Conservation (phyloP, 2,888 invertebrate genomes). For the Opisthograptis luteolata region DNA sequence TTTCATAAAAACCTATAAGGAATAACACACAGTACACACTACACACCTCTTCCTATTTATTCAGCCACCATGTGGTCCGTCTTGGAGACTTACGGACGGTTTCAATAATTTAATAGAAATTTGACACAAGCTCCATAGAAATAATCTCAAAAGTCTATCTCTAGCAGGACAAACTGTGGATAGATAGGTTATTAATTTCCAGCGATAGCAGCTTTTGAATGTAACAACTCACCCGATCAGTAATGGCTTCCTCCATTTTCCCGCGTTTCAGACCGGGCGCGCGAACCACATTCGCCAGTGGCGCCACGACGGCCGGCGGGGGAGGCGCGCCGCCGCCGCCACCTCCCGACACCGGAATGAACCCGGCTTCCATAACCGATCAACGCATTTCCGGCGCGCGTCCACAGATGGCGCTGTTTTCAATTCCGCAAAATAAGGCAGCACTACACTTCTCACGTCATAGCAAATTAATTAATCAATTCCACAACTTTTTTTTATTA, state of each 20-base stretch:
- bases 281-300: slow-evolving; percentile 87
- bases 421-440: slow-evolving; percentile 27
- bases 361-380: slow-evolving; percentile 79
- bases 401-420: slow-evolving; percentile 64
- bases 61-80: no score
- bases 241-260: slow-evolving; percentile 90
- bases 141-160: no score
- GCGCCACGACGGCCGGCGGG: slow-evolving; percentile 69
- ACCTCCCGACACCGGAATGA: slow-evolving; percentile 65
- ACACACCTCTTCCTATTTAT: no score
- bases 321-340: slow-evolving; percentile 48
- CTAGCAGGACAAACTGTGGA: no score
- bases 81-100: no score
- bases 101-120: no score
- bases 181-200: no score
- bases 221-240: slow-evolving; percentile 89
- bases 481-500: slow-evolving; percentile 30
- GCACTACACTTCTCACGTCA: neutral
- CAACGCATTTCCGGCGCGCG: slow-evolving; percentile 56
- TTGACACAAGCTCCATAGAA: no score
- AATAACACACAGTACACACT: no score
- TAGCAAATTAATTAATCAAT: slow-evolving; percentile 39
- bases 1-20: no score
- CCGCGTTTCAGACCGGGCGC: slow-evolving; percentile 92
- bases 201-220: no score